Conservation (phyloP, 1,140 invertebrate species). For the Drosophila obscura region DNA sequence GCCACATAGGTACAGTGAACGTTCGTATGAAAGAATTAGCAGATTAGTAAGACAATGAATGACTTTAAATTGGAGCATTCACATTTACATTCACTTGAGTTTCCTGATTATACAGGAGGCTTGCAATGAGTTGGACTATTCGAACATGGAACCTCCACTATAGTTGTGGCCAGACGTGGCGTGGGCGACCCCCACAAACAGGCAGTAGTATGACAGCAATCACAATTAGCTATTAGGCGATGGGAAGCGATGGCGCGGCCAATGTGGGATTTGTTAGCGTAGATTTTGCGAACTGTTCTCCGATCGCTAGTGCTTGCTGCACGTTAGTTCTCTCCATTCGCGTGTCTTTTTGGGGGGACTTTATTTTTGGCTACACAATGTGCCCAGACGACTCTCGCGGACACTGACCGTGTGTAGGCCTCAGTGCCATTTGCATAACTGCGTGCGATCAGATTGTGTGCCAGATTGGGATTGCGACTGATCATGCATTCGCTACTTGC, state of each 20-base stretch:
- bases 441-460: slow-evolving; percentile 27
- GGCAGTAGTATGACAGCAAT: slow-evolving; percentile 37
- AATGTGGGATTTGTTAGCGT: slow-evolving; percentile 63
- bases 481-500: slow-evolving; percentile 80
- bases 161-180: slow-evolving; percentile 11
- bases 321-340: slow-evolving; percentile 8
- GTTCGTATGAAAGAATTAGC: no score
- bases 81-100: no score
- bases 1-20: no score
- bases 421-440: slow-evolving; percentile 65
- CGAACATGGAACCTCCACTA: slow-evolving; percentile 11
- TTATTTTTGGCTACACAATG: slow-evolving; percentile 70
- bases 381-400: slow-evolving; percentile 27
- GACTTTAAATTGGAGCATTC: no score
- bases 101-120: no score
- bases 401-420: slow-evolving; percentile 23
- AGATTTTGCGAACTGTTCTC: slow-evolving; percentile 67
- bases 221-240: slow-evolving; percentile 49
- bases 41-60: no score
- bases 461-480: slow-evolving; percentile 43
- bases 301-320: slow-evolving; percentile 12
- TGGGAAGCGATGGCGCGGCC: slow-evolving; percentile 10
- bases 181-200: slow-evolving; percentile 24
- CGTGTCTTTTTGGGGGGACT: slow-evolving; percentile 29
- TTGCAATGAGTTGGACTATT: background rate